Evolutionary conservation across 2,888 invertebrate species (phyloP).

Genomic region (Chromoteleia sp.): DNA sequence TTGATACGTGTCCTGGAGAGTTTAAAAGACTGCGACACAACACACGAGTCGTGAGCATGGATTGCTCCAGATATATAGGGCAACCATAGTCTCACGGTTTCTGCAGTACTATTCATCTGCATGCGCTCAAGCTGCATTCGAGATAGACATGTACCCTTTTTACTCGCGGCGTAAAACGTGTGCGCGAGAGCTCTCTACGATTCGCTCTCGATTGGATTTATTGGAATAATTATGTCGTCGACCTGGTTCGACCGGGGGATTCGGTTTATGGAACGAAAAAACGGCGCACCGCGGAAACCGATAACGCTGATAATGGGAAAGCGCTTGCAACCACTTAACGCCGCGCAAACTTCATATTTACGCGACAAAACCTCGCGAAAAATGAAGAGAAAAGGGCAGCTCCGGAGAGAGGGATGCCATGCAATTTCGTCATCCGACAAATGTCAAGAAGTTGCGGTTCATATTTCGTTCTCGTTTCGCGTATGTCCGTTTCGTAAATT

Average conservation of each 20-base stretch:
- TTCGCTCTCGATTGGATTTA: slow-evolving; percentile 77
- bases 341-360: slow-evolving; percentile 38
- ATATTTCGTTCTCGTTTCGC: slow-evolving; percentile 60
- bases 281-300: slow-evolving; percentile 42
- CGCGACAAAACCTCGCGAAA: slow-evolving; percentile 48
- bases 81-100: slow-evolving; percentile 84
- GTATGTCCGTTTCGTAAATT: slow-evolving; percentile 47
- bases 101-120: slow-evolving; percentile 84
- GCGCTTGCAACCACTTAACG: slow-evolving; percentile 50
- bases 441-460: slow-evolving; percentile 65
- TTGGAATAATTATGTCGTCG: slow-evolving; percentile 77
- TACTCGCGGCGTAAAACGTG: slow-evolving; percentile 65
- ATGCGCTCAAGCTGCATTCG: slow-evolving; percentile 75
- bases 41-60: slow-evolving; percentile 76
- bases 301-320: slow-evolving; percentile 66
- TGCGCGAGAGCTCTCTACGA: slow-evolving; percentile 66
- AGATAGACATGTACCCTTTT: slow-evolving; percentile 72
- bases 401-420: slow-evolving; percentile 45
- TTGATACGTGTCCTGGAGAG: slow-evolving; percentile 74
- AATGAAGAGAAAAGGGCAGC: slow-evolving; percentile 36
- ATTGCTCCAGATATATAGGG: slow-evolving; percentile 83
- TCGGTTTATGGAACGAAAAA: slow-evolving; percentile 60
- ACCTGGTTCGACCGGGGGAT: slow-evolving; percentile 66
- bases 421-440: slow-evolving; percentile 60
- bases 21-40: slow-evolving; percentile 77